phyloP scores from a whole-genome alignment of 2,113 vertebrate genomes.

The Cathartes aura region DNA sequence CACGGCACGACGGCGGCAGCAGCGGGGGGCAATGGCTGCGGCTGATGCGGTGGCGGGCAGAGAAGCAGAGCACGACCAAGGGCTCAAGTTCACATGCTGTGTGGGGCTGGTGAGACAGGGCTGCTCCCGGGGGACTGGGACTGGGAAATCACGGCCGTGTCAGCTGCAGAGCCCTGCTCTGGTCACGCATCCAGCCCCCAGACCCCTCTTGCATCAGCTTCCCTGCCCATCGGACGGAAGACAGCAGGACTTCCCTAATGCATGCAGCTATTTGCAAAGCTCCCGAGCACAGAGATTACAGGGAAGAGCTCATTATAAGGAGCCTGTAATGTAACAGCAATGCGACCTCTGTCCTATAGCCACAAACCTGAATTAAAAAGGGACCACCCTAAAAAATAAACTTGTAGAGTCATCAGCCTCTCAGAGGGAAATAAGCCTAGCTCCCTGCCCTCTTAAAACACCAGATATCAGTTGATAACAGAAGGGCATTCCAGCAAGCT shows the following conservation, averaged over 20 bases:
- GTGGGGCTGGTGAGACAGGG: neutral
- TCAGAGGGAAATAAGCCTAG: neutral
- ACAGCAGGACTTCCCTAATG: neutral
- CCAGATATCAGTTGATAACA: constrained; percentile 17
- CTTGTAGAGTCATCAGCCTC: neutral
- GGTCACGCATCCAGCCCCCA: neutral
- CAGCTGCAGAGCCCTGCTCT: neutral
- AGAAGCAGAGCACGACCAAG: neutral
- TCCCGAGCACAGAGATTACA: neutral
- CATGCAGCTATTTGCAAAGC: neutral
- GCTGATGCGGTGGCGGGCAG: fast-evolving
- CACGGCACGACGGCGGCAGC: neutral
- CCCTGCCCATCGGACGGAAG: neutral
- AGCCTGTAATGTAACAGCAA: neutral
- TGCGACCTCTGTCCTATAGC: neutral
- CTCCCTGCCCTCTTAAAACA: constrained; percentile 3
- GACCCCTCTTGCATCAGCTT: neutral
- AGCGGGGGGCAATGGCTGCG: neutral
- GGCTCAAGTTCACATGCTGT: neutral
- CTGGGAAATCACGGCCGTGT: fast-evolving
- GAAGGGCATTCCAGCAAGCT: neutral
- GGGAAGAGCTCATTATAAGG: neutral
- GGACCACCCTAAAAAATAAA: neutral
- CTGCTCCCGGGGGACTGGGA: neutral
- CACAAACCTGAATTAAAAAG: neutral